phyloP scores from a whole-genome alignment of 2,113 vertebrate species.

The Lophochroa leadbeateri region DNA sequence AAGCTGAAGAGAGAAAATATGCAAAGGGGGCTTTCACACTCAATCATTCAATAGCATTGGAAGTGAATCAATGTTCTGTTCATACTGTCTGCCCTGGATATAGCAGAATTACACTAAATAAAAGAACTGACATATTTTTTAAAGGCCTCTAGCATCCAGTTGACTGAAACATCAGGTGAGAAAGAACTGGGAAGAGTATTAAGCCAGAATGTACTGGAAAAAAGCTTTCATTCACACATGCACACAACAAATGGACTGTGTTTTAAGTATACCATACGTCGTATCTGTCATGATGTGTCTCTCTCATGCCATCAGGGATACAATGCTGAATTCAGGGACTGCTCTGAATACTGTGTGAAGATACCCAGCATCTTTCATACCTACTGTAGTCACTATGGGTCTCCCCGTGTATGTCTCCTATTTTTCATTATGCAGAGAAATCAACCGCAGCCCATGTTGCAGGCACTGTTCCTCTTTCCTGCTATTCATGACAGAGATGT shows the following conservation, averaged over 20 bases:
- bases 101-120: background rate
- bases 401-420: fast-evolving
- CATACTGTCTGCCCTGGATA: slow-evolving; percentile 12
- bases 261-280: background rate
- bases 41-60: slow-evolving; percentile 36
- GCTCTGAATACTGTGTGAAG: background rate
- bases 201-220: background rate
- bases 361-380: background rate
- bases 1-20: background rate
- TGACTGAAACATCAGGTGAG: slow-evolving; percentile 35
- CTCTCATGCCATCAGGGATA: background rate
- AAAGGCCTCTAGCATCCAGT: background rate
- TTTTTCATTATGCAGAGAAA: background rate
- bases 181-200: slow-evolving; percentile 31
- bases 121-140: slow-evolving; percentile 2
- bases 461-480: background rate
- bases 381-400: background rate
- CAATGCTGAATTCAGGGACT: background rate
- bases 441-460: background rate
- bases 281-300: background rate
- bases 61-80: slow-evolving; percentile 44
- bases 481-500: background rate
- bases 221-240: background rate
- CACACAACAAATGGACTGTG: background rate
- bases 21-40: slow-evolving; percentile 22